A percentile compares a stretch with the other conserved stretches of the same genome.
Evolutionary conservation across 2,888 invertebrate genomes (phyloP).

Genomic region (Stenchaetothrips biformis): DNA sequence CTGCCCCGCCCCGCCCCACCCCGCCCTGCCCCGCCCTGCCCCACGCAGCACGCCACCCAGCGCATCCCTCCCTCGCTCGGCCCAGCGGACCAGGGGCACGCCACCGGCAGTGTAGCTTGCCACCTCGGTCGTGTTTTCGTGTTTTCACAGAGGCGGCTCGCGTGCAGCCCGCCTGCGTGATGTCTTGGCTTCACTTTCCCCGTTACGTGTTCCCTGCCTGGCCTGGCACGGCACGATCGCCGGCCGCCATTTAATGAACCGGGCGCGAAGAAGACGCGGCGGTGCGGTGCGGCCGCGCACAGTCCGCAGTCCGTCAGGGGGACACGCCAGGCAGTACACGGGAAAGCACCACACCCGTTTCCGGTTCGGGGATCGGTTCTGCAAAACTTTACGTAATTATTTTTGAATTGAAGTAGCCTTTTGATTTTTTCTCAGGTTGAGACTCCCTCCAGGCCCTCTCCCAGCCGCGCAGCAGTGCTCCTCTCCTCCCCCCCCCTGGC

Average conservation of each 20-base stretch:
- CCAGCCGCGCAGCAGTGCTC: not conserved
- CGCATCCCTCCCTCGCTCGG: not conserved
- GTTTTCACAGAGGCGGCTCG: not conserved
- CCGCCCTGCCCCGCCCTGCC: not conserved
- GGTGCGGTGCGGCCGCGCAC: too few species aligned
- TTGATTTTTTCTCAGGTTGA: too few species aligned
- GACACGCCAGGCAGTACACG: too few species aligned
- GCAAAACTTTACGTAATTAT: too few species aligned
- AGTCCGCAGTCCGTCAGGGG: too few species aligned
- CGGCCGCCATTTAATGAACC: too few species aligned
- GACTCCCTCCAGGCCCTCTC: not conserved
- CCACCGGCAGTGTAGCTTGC: not conserved
- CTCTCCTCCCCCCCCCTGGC: not conserved
- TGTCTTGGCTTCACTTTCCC: not conserved
- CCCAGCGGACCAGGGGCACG: not conserved
- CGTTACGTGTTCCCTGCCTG: not conserved
- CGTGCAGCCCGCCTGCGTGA: not conserved
- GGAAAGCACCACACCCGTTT: too few species aligned
- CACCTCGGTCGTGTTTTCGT: slow-evolving; percentile 1
- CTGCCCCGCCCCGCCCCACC: too few species aligned
- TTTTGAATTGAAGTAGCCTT: too few species aligned
- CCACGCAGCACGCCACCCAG: not conserved
- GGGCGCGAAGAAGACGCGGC: too few species aligned
- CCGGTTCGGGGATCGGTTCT: too few species aligned
- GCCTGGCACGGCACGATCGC: not conserved